Conservation (phyloP, 2,797 vertebrate species). For the Thamnophis elegans region DNA sequence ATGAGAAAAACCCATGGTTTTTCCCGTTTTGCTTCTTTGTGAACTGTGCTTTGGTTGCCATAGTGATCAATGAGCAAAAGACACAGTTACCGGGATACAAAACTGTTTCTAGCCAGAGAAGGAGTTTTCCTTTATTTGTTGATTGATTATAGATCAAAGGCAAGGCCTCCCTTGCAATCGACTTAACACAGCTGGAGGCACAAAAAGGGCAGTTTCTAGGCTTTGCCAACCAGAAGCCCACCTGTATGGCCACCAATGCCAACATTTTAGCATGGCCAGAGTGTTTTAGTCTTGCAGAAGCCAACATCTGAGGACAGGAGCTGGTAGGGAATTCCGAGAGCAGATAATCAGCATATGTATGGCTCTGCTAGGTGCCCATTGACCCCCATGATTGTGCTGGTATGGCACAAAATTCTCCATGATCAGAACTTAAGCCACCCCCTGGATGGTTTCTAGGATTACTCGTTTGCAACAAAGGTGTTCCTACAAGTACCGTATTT, state of each 20-base stretch:
- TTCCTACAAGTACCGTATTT: background rate
- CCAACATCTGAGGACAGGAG: background rate
- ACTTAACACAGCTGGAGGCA: background rate
- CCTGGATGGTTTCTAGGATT: background rate
- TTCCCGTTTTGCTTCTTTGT: slow-evolving; percentile 32
- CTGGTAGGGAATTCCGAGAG: background rate
- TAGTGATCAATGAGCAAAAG: slow-evolving; percentile 65
- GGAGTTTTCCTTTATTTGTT: slow-evolving; percentile 50
- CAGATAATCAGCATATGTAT: background rate
- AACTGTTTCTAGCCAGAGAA: slow-evolving; percentile 38
- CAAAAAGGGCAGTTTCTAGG: background rate
- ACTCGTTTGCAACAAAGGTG: background rate
- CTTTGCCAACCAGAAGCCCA: background rate
- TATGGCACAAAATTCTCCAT: background rate
- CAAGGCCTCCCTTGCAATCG: slow-evolving; percentile 15
- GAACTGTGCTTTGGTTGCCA: slow-evolving; percentile 66
- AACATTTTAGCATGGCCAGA: background rate
- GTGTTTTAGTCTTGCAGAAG: background rate
- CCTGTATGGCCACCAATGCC: background rate
- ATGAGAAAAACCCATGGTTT: slow-evolving; percentile 59
- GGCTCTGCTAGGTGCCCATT: background rate
- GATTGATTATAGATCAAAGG: slow-evolving; percentile 57
- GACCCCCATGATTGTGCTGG: background rate
- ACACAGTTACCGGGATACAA: slow-evolving; percentile 66
- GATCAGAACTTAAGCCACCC: background rate